Evolutionary conservation across 2,888 invertebrate species (phyloP).

Genomic region (Lacanobia oleracea): DNA sequence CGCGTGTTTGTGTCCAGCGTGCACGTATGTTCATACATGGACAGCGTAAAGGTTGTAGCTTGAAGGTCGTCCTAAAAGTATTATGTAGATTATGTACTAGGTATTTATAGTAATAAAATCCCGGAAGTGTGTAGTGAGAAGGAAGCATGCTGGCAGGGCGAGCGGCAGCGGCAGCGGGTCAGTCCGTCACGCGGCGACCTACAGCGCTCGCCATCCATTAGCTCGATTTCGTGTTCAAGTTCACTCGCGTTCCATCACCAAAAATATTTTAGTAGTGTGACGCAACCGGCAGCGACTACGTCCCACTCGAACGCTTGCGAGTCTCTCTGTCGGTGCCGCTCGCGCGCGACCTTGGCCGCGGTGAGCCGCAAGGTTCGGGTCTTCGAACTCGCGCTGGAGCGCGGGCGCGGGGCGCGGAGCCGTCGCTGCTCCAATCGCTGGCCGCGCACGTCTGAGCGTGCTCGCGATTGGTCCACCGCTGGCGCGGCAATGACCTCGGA

Average conservation of each 20-base stretch:
- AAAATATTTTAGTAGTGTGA: slow-evolving; percentile 90
- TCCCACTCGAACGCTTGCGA: slow-evolving; percentile 83
- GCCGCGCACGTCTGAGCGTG: slow-evolving; percentile 87
- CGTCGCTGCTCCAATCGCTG: slow-evolving; percentile 84
- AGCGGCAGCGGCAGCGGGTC: slow-evolving; percentile 82
- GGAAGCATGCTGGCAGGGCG: slow-evolving; percentile 77
- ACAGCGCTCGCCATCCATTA: slow-evolving; percentile 86
- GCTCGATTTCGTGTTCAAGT: slow-evolving; percentile 89
- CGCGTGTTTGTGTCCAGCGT: not conserved
- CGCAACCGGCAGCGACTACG: slow-evolving; percentile 85
- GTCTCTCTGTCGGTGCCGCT: slow-evolving; percentile 85
- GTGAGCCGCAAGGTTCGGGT: slow-evolving; percentile 96
- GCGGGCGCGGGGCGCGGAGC: slow-evolving; percentile 84
- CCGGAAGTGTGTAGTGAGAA: slow-evolving; percentile 78
- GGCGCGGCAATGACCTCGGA: slow-evolving; percentile 96
- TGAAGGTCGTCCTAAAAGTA: slow-evolving; percentile 16
- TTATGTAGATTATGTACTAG: not conserved
- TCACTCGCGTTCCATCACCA: slow-evolving; percentile 90
- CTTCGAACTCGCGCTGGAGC: slow-evolving; percentile 92
- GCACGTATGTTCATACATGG: not conserved
- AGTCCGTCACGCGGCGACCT: slow-evolving; percentile 87
- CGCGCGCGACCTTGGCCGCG: slow-evolving; percentile 94
- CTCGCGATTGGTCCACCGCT: slow-evolving; percentile 86
- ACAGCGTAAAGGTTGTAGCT: slow-evolving; percentile 12
- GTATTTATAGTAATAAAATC: slow-evolving; percentile 50